phyloP scores from a whole-genome alignment of 2,797 vertebrate species.

The Lerista edwardsae region DNA sequence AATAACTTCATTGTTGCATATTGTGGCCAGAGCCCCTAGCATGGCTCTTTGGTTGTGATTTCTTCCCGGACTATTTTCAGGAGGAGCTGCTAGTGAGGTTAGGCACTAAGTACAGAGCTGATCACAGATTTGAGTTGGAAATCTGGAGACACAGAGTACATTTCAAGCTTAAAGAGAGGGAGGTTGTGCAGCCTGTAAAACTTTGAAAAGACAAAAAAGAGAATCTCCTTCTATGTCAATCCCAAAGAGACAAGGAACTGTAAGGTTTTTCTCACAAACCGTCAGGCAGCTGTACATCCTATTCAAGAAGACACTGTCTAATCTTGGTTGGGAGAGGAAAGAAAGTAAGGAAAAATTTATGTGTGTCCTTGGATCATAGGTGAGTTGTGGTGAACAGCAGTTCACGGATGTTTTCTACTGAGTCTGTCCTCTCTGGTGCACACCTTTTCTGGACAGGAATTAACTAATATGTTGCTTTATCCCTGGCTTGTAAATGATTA shows the following conservation, averaged over 20 bases:
- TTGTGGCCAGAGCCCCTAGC: not conserved
- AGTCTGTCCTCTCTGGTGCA: not conserved
- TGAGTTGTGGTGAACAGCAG: not conserved
- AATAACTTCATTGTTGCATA: not conserved
- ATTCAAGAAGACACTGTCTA: not conserved
- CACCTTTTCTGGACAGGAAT: not conserved
- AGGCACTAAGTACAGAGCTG: not conserved
- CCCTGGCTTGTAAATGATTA: not conserved
- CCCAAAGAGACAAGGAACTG: not conserved
- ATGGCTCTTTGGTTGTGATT: not conserved
- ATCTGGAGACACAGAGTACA: not conserved
- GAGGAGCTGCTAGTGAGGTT: not conserved
- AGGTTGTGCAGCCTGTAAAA: not conserved
- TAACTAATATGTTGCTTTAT: not conserved
- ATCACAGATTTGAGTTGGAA: constrained; percentile 3
- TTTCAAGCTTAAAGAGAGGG: not conserved
- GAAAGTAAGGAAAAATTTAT: not conserved
- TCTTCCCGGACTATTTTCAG: not conserved
- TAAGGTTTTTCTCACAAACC: not conserved
- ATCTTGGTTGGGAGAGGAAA: not conserved
- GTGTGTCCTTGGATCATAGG: not conserved
- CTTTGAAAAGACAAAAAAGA: not conserved
- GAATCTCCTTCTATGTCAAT: not conserved
- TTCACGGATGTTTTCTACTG: not conserved
- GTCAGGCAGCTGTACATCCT: not conserved